Evolutionary conservation across 2,113 vertebrate genomes (phyloP), one percentile per base, ranked within the genome.

Genomic region (Elaphurus davidianus): DNA sequence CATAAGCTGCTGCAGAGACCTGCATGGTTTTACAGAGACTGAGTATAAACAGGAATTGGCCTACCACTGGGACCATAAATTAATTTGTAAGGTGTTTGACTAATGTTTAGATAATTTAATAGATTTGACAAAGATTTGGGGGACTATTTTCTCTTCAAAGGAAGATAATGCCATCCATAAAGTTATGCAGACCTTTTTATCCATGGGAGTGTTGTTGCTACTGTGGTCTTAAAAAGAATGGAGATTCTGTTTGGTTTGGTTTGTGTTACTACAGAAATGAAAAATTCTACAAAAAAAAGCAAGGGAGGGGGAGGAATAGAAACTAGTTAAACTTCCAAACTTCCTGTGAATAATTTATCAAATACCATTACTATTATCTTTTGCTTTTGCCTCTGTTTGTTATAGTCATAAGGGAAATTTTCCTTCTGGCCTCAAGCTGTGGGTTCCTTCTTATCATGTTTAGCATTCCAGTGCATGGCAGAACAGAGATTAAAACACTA

Each of bases 371-470:
- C 13, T 62, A 28, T 82, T 50, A 14, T 93, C 97, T 98, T 98
- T 96, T 87, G 67, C 21, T 52, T 95, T 60, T 87, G 9, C 85
- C 76, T 96, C 97, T 96, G 62, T 78, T 93, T 99, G 87, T 98
- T 97, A 64, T 59, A 98, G 62, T 89, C 78, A 0, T 60, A 97
- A 96, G 94, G 88, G 95, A 96, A 95, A 67, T 97, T 98, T 98
- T 98, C 96, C 94, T 98, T 88, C 95, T 97, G 97, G 98, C 93
- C 95, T 98, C 98, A 98, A 98, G 94, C 97, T 98, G 87, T 97
- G 95, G 91, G 59, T 96, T 97, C 90, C 97, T 98, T 98, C 97
- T 98, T 98, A 98, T 94, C 91, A 67, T 97, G 94, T 97, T 98
- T 97, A 97, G 93, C 94, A 97, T 98, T 98, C 87, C 40, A 92